Conservation (phyloP, 2,113 vertebrate genomes). For the Ammospiza caudacuta region DNA sequence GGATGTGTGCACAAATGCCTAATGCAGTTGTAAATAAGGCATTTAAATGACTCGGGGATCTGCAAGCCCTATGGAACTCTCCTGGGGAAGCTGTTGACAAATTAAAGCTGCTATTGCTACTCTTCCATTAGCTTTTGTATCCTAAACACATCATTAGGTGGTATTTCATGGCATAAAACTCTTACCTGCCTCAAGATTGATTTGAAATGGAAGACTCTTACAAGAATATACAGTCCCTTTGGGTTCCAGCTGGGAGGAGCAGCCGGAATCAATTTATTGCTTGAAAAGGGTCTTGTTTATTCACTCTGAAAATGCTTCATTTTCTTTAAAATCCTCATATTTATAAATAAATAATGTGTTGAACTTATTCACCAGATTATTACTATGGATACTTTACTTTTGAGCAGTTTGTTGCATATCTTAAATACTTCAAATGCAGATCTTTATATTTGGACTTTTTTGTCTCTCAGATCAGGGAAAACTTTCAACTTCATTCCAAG, state of each 20-base stretch:
- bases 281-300: neutral
- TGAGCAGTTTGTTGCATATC: neutral
- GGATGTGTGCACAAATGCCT: neutral
- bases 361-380: neutral
- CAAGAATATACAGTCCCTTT: conserved; percentile 24
- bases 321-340: neutral
- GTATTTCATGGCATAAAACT: conserved; percentile 53
- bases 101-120: conserved; percentile 44
- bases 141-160: conserved; percentile 62
- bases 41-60: conserved; percentile 47
- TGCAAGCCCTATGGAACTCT: conserved; percentile 37
- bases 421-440: neutral
- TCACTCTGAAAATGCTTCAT: conserved; percentile 3
- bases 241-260: conserved; percentile 39
- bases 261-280: neutral
- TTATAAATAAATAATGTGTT: conserved; percentile 25
- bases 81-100: conserved; percentile 56
- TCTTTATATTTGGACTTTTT: neutral
- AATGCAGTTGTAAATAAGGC: conserved; percentile 43
- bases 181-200: conserved; percentile 55
- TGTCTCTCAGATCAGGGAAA: neutral
- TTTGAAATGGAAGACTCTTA: conserved; percentile 44
- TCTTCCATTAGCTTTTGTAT: conserved; percentile 52
- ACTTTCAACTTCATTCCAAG: neutral
- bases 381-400: neutral